These are phyloP conservation scores for Coranthus polyacanthus DNA, from an alignment of 2,797 vertebrate species.

Conservation along the genomic window DNA sequence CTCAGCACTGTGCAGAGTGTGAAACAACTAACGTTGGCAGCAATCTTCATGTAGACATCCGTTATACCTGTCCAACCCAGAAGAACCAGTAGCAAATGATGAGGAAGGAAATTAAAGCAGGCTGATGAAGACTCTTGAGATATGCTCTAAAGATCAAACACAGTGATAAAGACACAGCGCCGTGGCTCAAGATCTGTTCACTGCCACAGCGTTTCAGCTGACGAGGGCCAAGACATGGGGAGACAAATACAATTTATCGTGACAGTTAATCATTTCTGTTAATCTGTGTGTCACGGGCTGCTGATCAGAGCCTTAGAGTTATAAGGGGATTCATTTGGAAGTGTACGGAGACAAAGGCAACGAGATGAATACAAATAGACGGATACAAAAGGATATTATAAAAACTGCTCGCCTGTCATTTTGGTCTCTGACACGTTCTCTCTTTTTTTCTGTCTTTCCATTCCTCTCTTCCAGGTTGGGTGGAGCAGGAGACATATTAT, in stretches of 20 bases:
- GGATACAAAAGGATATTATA: conserved; percentile 71
- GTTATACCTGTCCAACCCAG: conserved; percentile 45
- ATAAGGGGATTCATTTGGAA: conserved; percentile 73
- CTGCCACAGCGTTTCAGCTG: conserved; percentile 25
- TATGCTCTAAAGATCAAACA: conserved; percentile 53
- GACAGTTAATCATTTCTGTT: conserved; percentile 83
- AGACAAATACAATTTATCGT: conserved; percentile 74
- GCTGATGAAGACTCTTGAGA: conserved; percentile 67
- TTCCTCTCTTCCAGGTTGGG: conserved; percentile 83
- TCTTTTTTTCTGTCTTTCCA: conserved; percentile 43
- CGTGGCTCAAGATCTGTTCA: conserved; percentile 51
- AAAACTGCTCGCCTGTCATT: conserved; percentile 65
- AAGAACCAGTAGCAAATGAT: conserved; percentile 36
- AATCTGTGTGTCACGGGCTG: conserved; percentile 76
- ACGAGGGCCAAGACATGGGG: conserved; percentile 55
- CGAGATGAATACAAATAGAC: conserved; percentile 77
- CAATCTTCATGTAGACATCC: conserved; percentile 14
- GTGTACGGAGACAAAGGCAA: conserved; percentile 66
- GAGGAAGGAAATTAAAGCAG: conserved; percentile 74
- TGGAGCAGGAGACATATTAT: conserved; percentile 88
- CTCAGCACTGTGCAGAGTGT: no score
- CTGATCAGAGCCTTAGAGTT: conserved; percentile 70
- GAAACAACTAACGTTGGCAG: background rate
- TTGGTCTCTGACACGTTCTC: conserved; percentile 55
- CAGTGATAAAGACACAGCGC: conserved; percentile 51